These are phyloP conservation scores for Drosophila pseudotakahashii DNA, from an alignment of 2,888 invertebrate species.

Conservation along the genomic window DNA sequence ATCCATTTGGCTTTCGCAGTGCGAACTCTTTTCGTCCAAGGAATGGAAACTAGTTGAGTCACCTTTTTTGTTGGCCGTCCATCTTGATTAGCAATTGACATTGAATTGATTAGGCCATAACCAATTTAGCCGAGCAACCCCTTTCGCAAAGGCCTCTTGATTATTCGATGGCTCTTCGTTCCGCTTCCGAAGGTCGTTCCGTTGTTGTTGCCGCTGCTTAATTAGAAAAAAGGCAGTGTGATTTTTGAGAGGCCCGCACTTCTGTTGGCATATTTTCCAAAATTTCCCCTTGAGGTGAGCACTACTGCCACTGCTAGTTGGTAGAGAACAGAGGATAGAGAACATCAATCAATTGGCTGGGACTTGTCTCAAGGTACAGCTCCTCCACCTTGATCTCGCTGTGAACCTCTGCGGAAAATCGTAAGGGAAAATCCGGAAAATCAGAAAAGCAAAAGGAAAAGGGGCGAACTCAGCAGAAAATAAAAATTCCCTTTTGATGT, in stretches of 20 bases:
- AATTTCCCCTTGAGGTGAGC: slow-evolving; percentile 34
- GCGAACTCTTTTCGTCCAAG: too few species aligned
- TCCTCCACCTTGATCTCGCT: slow-evolving; percentile 34
- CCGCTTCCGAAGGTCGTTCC: slow-evolving; percentile 35
- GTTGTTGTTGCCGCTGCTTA: too few species aligned
- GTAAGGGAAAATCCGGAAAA: neutral
- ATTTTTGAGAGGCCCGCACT: slow-evolving; percentile 1
- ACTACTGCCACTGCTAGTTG: too few species aligned
- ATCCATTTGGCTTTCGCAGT: too few species aligned
- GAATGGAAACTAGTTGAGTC: too few species aligned
- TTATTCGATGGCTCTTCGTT: slow-evolving; percentile 31
- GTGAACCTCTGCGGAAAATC: neutral
- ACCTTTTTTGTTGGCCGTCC: slow-evolving; percentile 13
- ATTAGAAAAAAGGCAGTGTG: slow-evolving; percentile 30
- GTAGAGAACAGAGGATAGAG: neutral
- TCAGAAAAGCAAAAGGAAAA: neutral
- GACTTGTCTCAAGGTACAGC: slow-evolving; percentile 43
- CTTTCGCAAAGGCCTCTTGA: slow-evolving; percentile 6
- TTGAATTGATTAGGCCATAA: slow-evolving; percentile 49
- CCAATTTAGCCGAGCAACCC: slow-evolving; percentile 1
- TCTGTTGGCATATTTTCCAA: slow-evolving; percentile 34
- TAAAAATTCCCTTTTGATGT: slow-evolving; percentile 67
- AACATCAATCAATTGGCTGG: slow-evolving; percentile 43
- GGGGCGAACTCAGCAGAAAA: slow-evolving; percentile 63
- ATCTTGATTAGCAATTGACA: slow-evolving; percentile 56